Evolutionary conservation across 2,888 invertebrate species (phyloP), one percentile per base, ranked within the genome.

Genomic region (Agrochola lychnidis): DNA sequence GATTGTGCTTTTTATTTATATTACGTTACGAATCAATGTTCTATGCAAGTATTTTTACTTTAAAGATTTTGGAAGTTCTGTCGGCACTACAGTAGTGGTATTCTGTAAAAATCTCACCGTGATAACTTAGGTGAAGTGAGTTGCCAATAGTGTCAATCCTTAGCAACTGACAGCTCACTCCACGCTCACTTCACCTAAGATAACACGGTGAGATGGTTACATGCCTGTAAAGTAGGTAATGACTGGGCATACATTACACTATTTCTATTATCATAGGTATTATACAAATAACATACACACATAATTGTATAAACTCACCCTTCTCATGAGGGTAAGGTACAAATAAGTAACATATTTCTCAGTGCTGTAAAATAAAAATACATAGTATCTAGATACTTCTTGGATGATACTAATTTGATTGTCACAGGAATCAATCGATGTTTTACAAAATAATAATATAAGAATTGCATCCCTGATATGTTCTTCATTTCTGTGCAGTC

Each of bases 401-500:
- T 10, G 16, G 10, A 53, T 53, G 22, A 25, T 12, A 45, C 25
- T 22, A 53, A 53, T n/a, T n/a, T n/a, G n/a, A n/a, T 16, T n/a
- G 6, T 14, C 4, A 12, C 62, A 19, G 3, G 3, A 25, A 61
- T n/a, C n/a, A 68, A 36, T 56, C 1, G 12, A 40, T 4, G 40
- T 40, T 36, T 59, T 4, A 22, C 6, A 63, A 42, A 40, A 69
- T 10, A 2, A 61, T n/a, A 12, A 12, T 12, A 30, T 6, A 22
- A 36, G 36, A 40, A n/a, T 59, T 19, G 19, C 10, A 12, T 19
- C 6, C 0, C 16, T 71, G 5, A 36, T 14, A 30, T 42, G 2
- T 48, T 40, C 40, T 40, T 48, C 19, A 75, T 82, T 67, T 86
- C 78, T 66, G 76, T 79, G 45, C 97, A 99, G 99, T 98, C 98